Evolutionary conservation across 1,140 invertebrate species (phyloP).

Genomic region (Drosophila ambigua): DNA sequence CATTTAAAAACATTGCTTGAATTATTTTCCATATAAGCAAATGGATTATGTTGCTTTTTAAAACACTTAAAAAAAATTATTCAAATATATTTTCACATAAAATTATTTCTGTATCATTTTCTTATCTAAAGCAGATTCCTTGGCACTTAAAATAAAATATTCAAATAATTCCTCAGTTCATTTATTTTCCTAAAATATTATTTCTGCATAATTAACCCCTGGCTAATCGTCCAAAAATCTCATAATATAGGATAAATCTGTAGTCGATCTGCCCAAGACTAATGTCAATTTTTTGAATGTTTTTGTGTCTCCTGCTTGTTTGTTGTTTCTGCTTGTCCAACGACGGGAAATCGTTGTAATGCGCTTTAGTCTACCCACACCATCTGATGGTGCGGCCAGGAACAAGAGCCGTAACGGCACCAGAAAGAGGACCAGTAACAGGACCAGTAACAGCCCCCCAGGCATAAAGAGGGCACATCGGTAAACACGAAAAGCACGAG

Average conservation of each 20-base stretch:
- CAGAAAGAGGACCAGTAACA: constrained; percentile 13
- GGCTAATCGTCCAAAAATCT: too few relatives aligned
- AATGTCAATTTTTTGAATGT: constrained; percentile 1
- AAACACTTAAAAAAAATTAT: too few relatives aligned
- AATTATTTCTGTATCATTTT: too few relatives aligned
- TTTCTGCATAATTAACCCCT: too few relatives aligned
- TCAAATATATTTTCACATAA: too few relatives aligned
- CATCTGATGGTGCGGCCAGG: constrained; percentile 74
- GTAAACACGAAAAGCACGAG: constrained; percentile 37
- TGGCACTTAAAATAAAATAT: too few relatives aligned
- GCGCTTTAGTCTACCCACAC: constrained; percentile 77
- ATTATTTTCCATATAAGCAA: too few relatives aligned
- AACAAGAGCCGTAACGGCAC: constrained; percentile 12
- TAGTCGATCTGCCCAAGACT: not conserved
- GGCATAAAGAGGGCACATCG: constrained; percentile 24
- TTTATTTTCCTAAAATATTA: too few relatives aligned
- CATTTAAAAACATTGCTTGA: too few relatives aligned
- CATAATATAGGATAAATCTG: not conserved
- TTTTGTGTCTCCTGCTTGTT: not conserved
- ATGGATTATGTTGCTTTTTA: too few relatives aligned
- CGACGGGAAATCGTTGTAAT: constrained; percentile 59
- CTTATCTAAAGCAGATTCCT: too few relatives aligned
- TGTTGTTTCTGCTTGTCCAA: constrained; percentile 47
- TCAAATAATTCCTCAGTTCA: too few relatives aligned
- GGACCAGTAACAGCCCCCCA: constrained; percentile 5